Evolutionary conservation across 2,113 vertebrate species (phyloP).

Genomic region (Malurus alboscapulatus): DNA sequence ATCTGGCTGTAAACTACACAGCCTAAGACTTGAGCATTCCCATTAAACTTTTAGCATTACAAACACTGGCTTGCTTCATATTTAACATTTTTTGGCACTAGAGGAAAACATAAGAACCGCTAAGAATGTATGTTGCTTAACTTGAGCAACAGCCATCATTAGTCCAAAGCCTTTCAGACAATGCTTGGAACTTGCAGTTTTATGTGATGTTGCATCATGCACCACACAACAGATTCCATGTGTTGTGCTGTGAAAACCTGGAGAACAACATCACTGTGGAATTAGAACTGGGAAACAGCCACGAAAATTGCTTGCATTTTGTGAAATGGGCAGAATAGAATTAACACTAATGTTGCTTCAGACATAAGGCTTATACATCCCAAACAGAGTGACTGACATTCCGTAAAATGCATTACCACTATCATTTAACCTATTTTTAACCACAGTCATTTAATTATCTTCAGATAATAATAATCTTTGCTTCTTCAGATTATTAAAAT

Average conservation of each 20-base stretch:
- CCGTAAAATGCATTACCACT: neutral
- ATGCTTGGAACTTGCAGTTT: neutral
- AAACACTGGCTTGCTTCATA: neutral
- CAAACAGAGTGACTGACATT: neutral
- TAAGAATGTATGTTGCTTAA: neutral
- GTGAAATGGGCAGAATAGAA: neutral
- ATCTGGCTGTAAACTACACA: neutral
- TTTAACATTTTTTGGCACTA: neutral
- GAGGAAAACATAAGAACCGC: neutral
- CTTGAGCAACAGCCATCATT: neutral
- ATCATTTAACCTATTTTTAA: neutral
- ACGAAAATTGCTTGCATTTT: neutral
- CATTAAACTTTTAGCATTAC: neutral
- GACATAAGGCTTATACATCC: neutral
- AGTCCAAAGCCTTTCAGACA: neutral
- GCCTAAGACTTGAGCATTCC: neutral
- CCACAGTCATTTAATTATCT: neutral
- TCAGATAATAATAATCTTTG: neutral
- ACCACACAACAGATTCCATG: neutral
- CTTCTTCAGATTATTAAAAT: neutral
- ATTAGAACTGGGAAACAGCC: neutral
- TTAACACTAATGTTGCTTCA: neutral
- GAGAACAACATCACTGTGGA: neutral
- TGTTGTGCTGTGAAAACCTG: neutral
- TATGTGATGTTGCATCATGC: neutral